Base-by-base conservation (phyloP, 2,113 vertebrate species). In the Sturnus vulgaris region DNA sequence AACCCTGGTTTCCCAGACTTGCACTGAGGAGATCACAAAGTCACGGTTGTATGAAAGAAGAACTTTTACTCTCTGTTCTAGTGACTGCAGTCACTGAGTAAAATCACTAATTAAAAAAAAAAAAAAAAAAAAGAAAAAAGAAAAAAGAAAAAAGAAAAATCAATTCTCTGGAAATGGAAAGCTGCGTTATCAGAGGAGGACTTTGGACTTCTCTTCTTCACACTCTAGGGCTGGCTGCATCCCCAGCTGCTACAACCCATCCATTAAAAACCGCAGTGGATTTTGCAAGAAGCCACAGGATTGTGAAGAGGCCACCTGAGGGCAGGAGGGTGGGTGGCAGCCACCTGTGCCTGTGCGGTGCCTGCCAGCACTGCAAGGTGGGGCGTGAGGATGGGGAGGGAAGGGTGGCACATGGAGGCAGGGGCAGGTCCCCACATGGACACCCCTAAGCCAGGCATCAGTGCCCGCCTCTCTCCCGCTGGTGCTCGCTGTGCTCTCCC, bases 341-440 rank as follows among this genome's bases (percentile, higher is more conserved):
- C 27, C 47, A 4, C 15, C 16, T 19, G 17, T 0, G 2, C 15
- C 50, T 19, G 16, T 30, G 35, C 1, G 1, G 31, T 42, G 12
- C 19, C 20, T 12, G 3, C 18, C 37, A 52, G 31, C 27, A 24
- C 3, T 7, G 40, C 18, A 21, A 59, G 11, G 24, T 16, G 15
- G 18, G 15, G 20, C 14, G 27, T 16, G 13, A 52, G 16, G 17
- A 9, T 13, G 4, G 4, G 3, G 7, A 64, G 12, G 4, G 37
- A 52, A 64, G 10, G 18, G 33, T 0, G 1, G 33, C 9, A 64
- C 33, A 9, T 3, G 28, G 20, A 35, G 30, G 24, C 30, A 33
- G 37, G 8, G 14, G 5, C 10, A 53, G 15, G 31, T 68, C 27
- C 9, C 2, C 31, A 11, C 21, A 11, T 2, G 6, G 27, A 18